Conservation (phyloP, 2,113 vertebrate genomes). For the Spheniscus mendiculus region DNA sequence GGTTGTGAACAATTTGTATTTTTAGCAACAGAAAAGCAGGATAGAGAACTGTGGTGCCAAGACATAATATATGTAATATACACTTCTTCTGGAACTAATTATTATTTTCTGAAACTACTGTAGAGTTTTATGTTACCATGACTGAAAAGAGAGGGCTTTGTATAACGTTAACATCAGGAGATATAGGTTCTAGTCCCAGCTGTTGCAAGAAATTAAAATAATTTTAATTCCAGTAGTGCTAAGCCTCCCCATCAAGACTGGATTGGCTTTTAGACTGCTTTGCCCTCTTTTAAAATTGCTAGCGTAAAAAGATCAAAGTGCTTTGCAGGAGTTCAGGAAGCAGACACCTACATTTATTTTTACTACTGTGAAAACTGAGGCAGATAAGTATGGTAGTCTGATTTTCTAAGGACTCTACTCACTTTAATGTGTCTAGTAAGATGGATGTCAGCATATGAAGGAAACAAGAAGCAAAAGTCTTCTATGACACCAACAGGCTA, state of each 20-base stretch:
- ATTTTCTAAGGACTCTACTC: neutral
- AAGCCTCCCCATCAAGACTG: neutral
- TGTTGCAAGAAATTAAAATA: neutral
- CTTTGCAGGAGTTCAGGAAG: neutral
- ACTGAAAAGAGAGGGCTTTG: neutral
- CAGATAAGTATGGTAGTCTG: neutral
- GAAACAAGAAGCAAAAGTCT: neutral
- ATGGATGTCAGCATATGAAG: neutral
- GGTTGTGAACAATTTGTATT: neutral
- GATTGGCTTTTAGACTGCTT: neutral
- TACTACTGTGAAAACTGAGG: neutral
- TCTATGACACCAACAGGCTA: neutral
- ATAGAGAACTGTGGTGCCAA: neutral
- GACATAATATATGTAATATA: neutral
- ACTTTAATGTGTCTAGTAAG: neutral
- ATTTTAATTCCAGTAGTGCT: neutral
- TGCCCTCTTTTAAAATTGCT: neutral
- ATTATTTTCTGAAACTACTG: neutral
- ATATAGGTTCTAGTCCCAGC: neutral
- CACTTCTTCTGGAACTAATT: neutral
- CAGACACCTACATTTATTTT: neutral
- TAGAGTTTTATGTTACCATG: neutral
- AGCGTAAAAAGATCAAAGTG: neutral
- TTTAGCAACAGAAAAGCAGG: conserved; percentile 11
- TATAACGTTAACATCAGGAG: neutral